These are phyloP conservation scores for Octopus bimaculoides DNA, from an alignment of 1,140 invertebrate species.

Conservation along the genomic window DNA sequence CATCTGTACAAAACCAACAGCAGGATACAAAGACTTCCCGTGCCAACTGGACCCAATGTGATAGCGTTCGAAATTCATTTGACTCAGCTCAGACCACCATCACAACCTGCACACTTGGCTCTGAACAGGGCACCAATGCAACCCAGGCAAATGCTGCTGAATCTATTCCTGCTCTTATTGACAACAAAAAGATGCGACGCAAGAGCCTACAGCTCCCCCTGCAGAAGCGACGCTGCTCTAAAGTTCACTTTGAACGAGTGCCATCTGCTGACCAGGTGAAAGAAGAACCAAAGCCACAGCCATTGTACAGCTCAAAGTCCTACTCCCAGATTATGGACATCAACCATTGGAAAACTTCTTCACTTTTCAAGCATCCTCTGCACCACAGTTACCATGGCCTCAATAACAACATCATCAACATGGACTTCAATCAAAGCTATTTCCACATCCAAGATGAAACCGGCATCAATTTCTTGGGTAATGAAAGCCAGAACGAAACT, in stretches of 20 bases:
- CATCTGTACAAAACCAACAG: background rate
- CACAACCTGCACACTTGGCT: background rate
- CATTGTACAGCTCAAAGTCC: background rate
- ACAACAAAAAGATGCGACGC: background rate
- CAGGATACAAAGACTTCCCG: background rate
- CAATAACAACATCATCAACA: background rate
- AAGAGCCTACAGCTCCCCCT: background rate
- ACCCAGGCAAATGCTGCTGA: background rate
- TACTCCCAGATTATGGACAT: conserved; percentile 4
- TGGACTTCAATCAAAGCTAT: conserved; percentile 45
- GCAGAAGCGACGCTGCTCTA: background rate
- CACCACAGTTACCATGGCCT: conserved; percentile 1
- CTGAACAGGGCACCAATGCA: background rate
- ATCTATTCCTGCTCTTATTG: background rate
- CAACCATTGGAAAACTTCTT: background rate
- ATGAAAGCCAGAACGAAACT: conserved; percentile 23
- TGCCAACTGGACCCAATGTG: background rate
- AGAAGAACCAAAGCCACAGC: background rate
- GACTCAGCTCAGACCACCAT: background rate
- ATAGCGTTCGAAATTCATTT: background rate
- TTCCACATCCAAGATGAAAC: conserved; percentile 50
- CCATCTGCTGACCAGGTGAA: background rate
- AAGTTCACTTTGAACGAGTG: background rate
- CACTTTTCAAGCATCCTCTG: background rate
- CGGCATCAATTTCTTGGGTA: conserved; percentile 35